Percentiles rank a stretch among this genome's conserved stretches.
phyloP scores from a whole-genome alignment of 1,140 invertebrate species.

The Drosophila pallidifrons region DNA sequence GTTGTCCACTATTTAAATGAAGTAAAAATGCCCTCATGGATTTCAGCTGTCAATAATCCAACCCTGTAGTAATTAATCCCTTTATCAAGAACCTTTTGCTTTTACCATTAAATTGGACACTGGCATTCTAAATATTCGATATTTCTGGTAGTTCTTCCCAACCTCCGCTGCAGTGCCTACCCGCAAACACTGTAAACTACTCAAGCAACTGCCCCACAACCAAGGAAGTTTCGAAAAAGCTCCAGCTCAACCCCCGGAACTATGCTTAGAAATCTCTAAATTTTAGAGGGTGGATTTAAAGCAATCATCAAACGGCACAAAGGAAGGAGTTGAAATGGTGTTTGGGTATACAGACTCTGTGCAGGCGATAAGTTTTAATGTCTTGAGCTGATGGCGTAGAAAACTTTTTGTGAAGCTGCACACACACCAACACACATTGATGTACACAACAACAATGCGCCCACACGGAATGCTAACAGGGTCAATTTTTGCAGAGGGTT shows the following conservation, averaged over 20 bases:
- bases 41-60: neutral
- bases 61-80: constrained; percentile 4
- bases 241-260: constrained; percentile 25
- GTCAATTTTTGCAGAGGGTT: constrained; percentile 52
- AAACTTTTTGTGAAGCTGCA: constrained; percentile 72
- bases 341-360: constrained; percentile 38
- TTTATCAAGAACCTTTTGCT: neutral
- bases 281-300: constrained; percentile 64
- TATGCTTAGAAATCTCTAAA: constrained; percentile 15
- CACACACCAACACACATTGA: constrained; percentile 25
- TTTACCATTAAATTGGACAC: neutral
- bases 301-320: constrained; percentile 40
- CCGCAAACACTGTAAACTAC: constrained; percentile 31
- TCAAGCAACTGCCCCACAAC: constrained; percentile 35
- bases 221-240: neutral
- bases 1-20: neutral
- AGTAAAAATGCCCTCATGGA: neutral
- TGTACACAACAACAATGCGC: constrained; percentile 8
- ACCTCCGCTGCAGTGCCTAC: constrained; percentile 6
- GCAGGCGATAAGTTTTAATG: constrained; percentile 81
- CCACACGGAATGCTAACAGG: constrained; percentile 18
- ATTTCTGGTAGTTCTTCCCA: constrained; percentile 1
- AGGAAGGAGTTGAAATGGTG: neutral
- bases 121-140: constrained; percentile 1
- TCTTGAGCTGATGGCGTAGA: constrained; percentile 82